These are phyloP conservation scores for Plodia interpunctella DNA, from an alignment of 1,140 invertebrate genomes.

Conservation along the genomic window DNA sequence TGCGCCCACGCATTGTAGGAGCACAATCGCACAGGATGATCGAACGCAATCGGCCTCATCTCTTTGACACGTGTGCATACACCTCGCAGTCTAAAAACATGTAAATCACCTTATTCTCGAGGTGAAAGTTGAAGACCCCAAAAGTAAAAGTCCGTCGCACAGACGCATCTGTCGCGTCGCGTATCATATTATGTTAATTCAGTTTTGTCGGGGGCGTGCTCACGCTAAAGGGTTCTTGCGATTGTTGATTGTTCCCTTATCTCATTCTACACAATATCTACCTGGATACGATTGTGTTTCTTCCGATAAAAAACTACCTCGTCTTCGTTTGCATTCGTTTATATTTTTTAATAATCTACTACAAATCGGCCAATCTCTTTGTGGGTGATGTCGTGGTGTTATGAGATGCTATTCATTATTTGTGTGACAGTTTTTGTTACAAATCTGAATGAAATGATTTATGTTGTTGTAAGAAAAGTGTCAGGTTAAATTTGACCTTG, in stretches of 20 bases:
- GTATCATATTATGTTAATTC: constrained; percentile 57
- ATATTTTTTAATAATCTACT: constrained; percentile 49
- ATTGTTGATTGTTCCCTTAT: constrained; percentile 55
- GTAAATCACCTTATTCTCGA: constrained; percentile 61
- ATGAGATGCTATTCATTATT: constrained; percentile 49
- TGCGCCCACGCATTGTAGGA: constrained; percentile 60
- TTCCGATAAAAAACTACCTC: constrained; percentile 48
- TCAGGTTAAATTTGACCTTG: constrained; percentile 18
- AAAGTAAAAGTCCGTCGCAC: constrained; percentile 66
- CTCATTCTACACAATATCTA: constrained; percentile 36
- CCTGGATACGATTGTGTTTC: constrained; percentile 40
- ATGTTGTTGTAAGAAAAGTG: constrained; percentile 27
- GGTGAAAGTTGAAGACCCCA: constrained; percentile 70
- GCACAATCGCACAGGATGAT: constrained; percentile 57
- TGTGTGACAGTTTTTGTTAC: constrained; percentile 54
- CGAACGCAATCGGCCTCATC: constrained; percentile 32
- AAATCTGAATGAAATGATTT: constrained; percentile 53
- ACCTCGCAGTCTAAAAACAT: constrained; percentile 39
- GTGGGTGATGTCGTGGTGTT: constrained; percentile 43
- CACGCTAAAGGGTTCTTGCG: constrained; percentile 38
- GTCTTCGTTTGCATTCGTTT: constrained; percentile 47
- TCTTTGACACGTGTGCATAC: constrained; percentile 45
- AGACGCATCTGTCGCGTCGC: constrained; percentile 40
- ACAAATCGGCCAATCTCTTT: constrained; percentile 68
- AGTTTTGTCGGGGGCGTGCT: constrained; percentile 30